phyloP scores from a whole-genome alignment of 2,113 vertebrate genomes.

The Clinocottus analis region DNA sequence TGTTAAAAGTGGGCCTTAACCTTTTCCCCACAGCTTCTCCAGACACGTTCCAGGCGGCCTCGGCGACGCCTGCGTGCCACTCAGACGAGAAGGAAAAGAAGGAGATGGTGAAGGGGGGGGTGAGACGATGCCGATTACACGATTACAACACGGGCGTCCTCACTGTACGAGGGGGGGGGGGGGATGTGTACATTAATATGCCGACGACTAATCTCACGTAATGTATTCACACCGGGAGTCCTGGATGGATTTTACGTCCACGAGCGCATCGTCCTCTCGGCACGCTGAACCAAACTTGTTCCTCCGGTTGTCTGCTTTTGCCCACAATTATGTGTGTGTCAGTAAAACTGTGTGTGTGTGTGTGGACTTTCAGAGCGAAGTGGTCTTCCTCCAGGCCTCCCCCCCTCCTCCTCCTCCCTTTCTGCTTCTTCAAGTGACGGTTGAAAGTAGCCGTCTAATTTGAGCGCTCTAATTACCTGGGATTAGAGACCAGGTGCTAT shows the following conservation, averaged over 20 bases:
- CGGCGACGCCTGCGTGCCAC: conserved; percentile 48
- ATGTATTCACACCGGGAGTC: neutral
- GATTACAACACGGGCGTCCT: neutral
- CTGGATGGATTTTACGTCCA: neutral
- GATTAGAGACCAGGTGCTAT: conserved; percentile 85
- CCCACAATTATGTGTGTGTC: neutral
- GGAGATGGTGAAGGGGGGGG: conserved; percentile 22
- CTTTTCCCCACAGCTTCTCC: conserved; percentile 75
- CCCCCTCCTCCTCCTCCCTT: no score
- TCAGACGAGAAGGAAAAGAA: conserved; percentile 26
- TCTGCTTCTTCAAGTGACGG: conserved; percentile 79
- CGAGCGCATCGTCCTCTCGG: neutral
- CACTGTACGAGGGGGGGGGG: neutral
- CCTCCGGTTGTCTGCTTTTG: conserved; percentile 9
- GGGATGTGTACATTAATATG: neutral
- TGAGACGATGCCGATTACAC: conserved; percentile 44
- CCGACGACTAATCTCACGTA: neutral
- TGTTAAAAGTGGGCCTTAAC: conserved; percentile 83
- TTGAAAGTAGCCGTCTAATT: conserved; percentile 85
- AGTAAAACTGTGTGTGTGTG: conserved; percentile 22
- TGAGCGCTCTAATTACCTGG: conserved; percentile 83
- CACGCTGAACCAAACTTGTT: conserved; percentile 11
- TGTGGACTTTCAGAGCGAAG: conserved; percentile 46
- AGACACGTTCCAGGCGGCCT: conserved; percentile 75
- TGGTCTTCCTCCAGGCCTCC: conserved; percentile 79